These are phyloP conservation scores for Enteromius unitaeniatus DNA, from an alignment of 2,797 vertebrate genomes.

Conservation along the genomic window DNA sequence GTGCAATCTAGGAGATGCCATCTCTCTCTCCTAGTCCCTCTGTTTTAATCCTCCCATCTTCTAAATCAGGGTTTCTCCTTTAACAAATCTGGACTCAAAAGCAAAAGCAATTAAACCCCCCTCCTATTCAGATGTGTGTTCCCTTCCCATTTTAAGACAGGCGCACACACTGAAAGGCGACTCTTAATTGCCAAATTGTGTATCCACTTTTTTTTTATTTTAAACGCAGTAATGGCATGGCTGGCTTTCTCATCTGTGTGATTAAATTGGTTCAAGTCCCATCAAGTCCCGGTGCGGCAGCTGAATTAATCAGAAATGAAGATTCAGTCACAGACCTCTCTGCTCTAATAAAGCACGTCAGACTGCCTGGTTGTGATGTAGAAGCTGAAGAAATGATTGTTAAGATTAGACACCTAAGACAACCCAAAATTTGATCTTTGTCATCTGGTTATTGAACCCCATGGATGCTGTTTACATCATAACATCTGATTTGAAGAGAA, in stretches of 20 bases:
- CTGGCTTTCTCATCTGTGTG: constrained; percentile 15
- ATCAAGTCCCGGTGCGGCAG: constrained; percentile 3
- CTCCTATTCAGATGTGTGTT: not conserved
- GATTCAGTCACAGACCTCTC: not conserved
- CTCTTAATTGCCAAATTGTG: constrained; percentile 18
- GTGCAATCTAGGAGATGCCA: constrained; percentile 43
- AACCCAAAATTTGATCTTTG: not conserved
- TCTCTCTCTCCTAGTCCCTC: constrained; percentile 28
- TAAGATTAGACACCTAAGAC: not conserved
- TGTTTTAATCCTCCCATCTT: constrained; percentile 19
- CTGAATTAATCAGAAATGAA: constrained; percentile 44
- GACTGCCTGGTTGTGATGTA: constrained; percentile 4
- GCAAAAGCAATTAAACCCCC: not conserved
- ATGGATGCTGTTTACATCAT: constrained; percentile 66
- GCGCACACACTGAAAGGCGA: not conserved
- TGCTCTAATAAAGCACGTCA: not conserved
- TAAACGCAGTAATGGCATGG: constrained; percentile 32
- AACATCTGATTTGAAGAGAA: constrained; percentile 77
- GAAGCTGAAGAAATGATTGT: not conserved
- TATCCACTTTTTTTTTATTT: not conserved
- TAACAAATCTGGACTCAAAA: constrained; percentile 23
- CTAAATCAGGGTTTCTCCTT: constrained; percentile 1
- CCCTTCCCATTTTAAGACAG: not conserved
- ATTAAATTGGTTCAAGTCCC: constrained; percentile 43
- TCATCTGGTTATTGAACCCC: not conserved